phyloP scores from a whole-genome alignment of 2,113 vertebrate species.

The Sebastes fasciatus region DNA sequence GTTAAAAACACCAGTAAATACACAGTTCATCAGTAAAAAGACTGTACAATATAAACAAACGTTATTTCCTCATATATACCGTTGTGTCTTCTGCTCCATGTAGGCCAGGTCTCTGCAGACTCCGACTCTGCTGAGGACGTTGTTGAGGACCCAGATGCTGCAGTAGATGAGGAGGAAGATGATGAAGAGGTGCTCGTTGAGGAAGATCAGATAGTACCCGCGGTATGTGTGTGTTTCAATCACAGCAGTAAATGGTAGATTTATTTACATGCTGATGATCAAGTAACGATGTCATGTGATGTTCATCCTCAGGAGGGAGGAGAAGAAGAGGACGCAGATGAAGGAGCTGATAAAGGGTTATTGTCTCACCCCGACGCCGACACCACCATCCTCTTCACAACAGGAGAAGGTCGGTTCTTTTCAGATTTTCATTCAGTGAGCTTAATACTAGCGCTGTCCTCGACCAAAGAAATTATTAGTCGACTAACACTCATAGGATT shows the following conservation, averaged over 20 bases:
- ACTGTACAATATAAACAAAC: neutral
- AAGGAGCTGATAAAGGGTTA: conserved; percentile 61
- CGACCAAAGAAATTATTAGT: no score
- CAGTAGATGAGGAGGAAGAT: conserved; percentile 82
- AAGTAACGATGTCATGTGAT: neutral
- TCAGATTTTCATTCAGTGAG: neutral
- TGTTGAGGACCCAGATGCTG: conserved; percentile 62
- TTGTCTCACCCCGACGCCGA: conserved; percentile 83
- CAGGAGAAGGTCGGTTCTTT: conserved; percentile 80
- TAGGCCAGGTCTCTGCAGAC: conserved; percentile 76
- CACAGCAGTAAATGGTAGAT: neutral
- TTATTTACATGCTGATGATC: neutral
- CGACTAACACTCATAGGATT: no score
- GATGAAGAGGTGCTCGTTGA: conserved; percentile 79
- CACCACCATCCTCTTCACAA: conserved; percentile 84
- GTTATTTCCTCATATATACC: neutral
- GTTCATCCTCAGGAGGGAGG: conserved; percentile 64
- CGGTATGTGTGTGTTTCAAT: conserved; percentile 66
- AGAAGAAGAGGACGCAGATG: conserved; percentile 70
- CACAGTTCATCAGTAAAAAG: neutral
- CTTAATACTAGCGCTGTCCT: no score
- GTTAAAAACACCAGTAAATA: neutral
- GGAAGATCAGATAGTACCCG: conserved; percentile 77
- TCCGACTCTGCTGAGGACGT: conserved; percentile 74
- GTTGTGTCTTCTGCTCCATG: neutral